Conservation (phyloP, 2,113 vertebrate species). For the Phainopepla nitens region DNA sequence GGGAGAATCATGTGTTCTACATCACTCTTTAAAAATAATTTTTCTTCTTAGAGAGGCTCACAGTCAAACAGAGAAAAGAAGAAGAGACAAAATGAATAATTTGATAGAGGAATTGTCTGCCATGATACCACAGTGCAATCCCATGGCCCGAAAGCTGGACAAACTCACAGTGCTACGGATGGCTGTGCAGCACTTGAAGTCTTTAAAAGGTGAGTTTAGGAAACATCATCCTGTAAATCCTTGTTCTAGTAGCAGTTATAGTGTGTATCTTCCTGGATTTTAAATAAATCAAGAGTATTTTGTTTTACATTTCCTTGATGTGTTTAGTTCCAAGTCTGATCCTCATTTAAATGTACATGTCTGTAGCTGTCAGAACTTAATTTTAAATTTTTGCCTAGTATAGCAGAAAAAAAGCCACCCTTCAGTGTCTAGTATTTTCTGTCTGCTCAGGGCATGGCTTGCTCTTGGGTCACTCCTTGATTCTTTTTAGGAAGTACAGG, state of each 20-base stretch:
- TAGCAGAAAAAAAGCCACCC: not conserved
- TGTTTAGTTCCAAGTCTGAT: not conserved
- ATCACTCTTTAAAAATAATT: not conserved
- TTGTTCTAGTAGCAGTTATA: not conserved
- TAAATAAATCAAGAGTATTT: not conserved
- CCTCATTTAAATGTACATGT: not conserved
- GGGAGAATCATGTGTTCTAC: not conserved
- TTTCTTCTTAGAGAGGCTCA: conserved; percentile 85
- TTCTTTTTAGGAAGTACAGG: not conserved
- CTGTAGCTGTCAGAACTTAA: not conserved
- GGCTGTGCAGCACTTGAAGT: conserved; percentile 90
- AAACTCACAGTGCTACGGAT: conserved; percentile 91
- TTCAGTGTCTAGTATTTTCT: not conserved
- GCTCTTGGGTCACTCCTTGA: not conserved
- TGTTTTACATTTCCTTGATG: not conserved
- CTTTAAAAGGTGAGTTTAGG: conserved; percentile 80
- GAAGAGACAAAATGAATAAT: conserved; percentile 93
- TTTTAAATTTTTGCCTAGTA: not conserved
- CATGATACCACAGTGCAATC: conserved; percentile 90
- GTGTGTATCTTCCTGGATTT: not conserved
- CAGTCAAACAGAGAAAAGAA: conserved; percentile 91
- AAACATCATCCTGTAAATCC: not conserved
- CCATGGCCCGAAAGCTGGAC: conserved; percentile 86
- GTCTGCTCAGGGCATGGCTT: not conserved
- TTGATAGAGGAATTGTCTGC: conserved; percentile 89